These are phyloP conservation scores for Adelges cooleyi DNA, from an alignment of 1,140 invertebrate genomes.

Conservation along the genomic window DNA sequence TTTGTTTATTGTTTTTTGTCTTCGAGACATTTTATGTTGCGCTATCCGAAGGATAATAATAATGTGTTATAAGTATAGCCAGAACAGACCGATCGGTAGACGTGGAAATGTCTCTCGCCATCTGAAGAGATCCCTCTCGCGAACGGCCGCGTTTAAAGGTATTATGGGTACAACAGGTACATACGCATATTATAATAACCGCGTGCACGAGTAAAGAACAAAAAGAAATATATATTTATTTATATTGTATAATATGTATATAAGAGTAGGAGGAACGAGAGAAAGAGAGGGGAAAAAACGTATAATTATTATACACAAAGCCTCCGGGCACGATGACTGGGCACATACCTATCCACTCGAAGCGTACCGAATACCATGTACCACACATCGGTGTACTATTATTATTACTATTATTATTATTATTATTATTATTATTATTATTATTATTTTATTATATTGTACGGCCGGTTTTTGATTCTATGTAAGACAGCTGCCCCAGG, in stretches of 20 bases:
- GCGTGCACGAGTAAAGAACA: neutral
- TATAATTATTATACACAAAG: conserved; percentile 22
- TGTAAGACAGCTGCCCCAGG: neutral
- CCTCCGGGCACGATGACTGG: conserved; percentile 19
- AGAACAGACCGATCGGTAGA: too few species aligned
- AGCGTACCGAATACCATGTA: conserved; percentile 20
- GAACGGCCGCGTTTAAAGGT: too few species aligned
- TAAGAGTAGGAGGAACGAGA: neutral
- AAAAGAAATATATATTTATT: conserved; percentile 8
- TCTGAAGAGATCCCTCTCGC: too few species aligned
- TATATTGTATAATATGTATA: too few species aligned
- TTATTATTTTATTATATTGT: conserved; percentile 1
- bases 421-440: conserved; percentile 6
- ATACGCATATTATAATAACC: too few species aligned
- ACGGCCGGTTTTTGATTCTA: conserved; percentile 7
- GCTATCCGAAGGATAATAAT: too few species aligned
- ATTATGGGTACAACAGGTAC: too few species aligned
- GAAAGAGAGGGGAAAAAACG: neutral
- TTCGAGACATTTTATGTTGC: too few species aligned
- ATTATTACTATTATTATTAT: neutral
- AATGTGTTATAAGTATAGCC: too few species aligned
- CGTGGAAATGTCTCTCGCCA: too few species aligned
- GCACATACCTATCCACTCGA: conserved; percentile 21
- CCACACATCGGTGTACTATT: conserved; percentile 18
- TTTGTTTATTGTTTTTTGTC: too few species aligned